phyloP scores from a whole-genome alignment of 1,140 invertebrate genomes.

The Tetramorium parvispinum region DNA sequence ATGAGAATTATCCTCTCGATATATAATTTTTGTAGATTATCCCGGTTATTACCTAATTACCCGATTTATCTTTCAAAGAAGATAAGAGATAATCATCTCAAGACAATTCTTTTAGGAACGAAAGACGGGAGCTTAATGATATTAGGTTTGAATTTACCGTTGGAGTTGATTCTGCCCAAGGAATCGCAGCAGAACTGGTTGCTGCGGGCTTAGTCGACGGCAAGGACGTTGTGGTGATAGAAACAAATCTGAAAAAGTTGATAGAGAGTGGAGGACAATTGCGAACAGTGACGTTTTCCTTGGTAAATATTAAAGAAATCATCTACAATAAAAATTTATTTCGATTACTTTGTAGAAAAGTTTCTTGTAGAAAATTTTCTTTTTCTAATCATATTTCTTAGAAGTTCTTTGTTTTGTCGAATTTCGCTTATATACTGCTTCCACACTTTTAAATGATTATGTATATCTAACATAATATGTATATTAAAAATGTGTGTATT shows the following conservation, averaged over 20 bases:
- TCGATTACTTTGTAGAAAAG: too few species aligned
- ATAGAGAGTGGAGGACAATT: conserved; percentile 89
- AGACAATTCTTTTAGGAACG: conserved; percentile 89
- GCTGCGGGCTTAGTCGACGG: conserved; percentile 97
- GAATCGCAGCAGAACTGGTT: conserved; percentile 97
- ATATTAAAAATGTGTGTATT: conserved; percentile 15
- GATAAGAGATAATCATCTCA: not conserved
- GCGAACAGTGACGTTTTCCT: conserved; percentile 94
- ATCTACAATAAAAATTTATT: too few species aligned
- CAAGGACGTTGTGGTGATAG: conserved; percentile 95
- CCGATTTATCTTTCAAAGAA: not conserved
- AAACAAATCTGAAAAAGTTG: conserved; percentile 96
- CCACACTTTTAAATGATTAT: too few species aligned
- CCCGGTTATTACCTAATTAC: not conserved
- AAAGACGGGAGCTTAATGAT: conserved; percentile 96
- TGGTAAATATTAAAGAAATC: conserved; percentile 88
- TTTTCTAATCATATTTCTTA: too few species aligned
- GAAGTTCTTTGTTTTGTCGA: too few species aligned
- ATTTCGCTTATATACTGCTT: too few species aligned
- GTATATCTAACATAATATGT: not conserved
- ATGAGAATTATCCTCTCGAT: conserved; percentile 4
- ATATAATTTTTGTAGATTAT: conserved; percentile 1
- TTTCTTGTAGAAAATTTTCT: too few species aligned
- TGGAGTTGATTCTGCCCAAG: conserved; percentile 96
- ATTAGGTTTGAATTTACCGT: conserved; percentile 98